Evolutionary conservation across 2,797 vertebrate species (phyloP).

Genomic region (Bradypus variegatus): DNA sequence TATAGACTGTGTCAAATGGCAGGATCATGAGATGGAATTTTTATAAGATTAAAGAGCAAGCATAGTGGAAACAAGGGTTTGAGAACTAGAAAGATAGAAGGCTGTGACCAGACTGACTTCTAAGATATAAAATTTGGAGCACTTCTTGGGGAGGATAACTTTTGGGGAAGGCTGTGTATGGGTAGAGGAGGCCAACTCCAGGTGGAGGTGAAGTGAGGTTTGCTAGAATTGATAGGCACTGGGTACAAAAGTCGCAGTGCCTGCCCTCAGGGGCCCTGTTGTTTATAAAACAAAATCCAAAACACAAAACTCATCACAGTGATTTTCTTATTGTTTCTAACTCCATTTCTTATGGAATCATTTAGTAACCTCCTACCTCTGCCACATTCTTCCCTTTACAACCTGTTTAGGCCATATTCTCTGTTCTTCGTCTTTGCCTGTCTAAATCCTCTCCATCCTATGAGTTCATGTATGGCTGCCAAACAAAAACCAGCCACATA

Average conservation of each 20-base stretch:
- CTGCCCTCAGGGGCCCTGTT: not conserved
- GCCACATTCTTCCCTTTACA: not conserved
- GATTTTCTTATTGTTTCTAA: constrained; percentile 11
- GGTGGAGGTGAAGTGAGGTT: not conserved
- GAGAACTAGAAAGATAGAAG: not conserved
- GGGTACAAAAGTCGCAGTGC: not conserved
- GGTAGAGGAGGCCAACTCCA: not conserved
- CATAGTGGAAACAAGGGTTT: not conserved
- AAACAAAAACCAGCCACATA: not conserved
- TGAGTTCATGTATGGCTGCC: not conserved
- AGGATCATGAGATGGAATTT: not conserved
- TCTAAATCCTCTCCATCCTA: not conserved
- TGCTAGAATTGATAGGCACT: not conserved
- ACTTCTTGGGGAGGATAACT: not conserved
- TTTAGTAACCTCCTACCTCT: not conserved
- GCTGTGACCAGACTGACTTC: not conserved
- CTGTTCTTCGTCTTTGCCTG: not conserved
- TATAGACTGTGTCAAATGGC: not conserved
- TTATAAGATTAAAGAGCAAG: not conserved
- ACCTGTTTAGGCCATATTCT: not conserved
- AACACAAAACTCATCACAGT: not conserved
- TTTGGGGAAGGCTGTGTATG: not conserved
- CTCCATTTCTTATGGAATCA: not conserved
- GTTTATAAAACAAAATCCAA: not conserved
- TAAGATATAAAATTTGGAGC: not conserved